Conservation (phyloP, 2,113 vertebrate species). For the Thoracochromis brauschi region DNA sequence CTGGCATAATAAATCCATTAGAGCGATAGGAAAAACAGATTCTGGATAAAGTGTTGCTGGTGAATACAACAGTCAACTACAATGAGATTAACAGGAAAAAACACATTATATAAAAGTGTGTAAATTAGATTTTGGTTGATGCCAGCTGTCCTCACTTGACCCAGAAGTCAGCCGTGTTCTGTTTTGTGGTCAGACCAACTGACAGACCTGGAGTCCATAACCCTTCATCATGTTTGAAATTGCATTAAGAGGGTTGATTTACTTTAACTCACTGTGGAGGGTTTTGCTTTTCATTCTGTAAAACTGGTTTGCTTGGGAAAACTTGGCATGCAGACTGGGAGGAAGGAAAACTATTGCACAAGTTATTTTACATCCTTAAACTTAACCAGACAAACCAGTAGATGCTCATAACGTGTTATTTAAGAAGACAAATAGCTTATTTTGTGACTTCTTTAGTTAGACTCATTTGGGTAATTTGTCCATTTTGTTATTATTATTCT, state of each 20-base stretch:
- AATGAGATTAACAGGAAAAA: constrained; percentile 1
- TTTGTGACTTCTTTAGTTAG: background rate
- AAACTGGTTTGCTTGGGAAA: background rate
- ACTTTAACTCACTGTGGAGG: background rate
- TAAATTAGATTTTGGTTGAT: constrained; percentile 30
- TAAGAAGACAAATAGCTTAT: background rate
- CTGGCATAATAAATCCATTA: background rate
- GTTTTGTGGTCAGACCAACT: background rate
- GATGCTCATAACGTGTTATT: background rate
- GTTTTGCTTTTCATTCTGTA: constrained; percentile 10
- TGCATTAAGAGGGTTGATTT: background rate
- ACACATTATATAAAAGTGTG: constrained; percentile 4
- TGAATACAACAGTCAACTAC: background rate
- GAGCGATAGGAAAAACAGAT: background rate
- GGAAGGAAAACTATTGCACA: background rate
- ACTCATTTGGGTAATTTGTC: background rate
- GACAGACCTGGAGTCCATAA: constrained; percentile 19
- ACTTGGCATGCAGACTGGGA: background rate
- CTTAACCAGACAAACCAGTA: background rate
- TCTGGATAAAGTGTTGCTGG: background rate
- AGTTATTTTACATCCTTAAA: background rate
- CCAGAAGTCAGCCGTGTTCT: constrained; percentile 4
- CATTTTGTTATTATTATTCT: background rate
- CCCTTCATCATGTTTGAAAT: constrained; percentile 8
- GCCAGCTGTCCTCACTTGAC: constrained; percentile 46